Base-by-base conservation (phyloP, 2,888 invertebrate species). In the Prenolepis imparis region DNA sequence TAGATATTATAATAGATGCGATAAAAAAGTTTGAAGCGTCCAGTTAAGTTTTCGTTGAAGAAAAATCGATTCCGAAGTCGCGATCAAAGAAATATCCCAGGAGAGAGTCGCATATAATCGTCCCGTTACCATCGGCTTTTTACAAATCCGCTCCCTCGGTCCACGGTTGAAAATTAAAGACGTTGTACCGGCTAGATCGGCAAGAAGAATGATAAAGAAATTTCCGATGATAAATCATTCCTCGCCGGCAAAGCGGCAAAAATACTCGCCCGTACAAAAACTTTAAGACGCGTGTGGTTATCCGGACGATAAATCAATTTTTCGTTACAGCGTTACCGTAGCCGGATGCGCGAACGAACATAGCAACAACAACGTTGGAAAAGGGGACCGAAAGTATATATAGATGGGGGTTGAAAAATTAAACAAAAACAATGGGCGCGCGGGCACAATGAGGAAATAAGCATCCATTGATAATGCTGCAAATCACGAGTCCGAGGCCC, bases 391-490 rank as follows among this genome's bases (percentile, higher is more conserved):
- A 86, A 84, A 75, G 73, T 63, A 66, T 52, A n/a, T 70, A n/a
- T 66, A 64, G 44, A 77, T 68, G 87, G 81, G 85, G 85, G 86
- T 75, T 89, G 88, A 90, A 88, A 91, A 88, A 90, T 89, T 87
- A 88, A 92, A 91, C 83, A 90, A 90, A 91, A 90, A 92, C 89
- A 87, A 89, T 86, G 73, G 86, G 86, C 86, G 81, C 73, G 81
- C 73, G 61, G 77, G 73, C 64, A 93, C 91, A 91, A 91, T 90
- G 90, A 89, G 74, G 85, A 90, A 90, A 90, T 91, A 91, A 91
- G 90, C 90, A 91, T 90, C 85, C 87, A 87, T 89, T 87, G 90
- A 92, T 90, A 92, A 89, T 86, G 90, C 85, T 55, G 84, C 89
- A 90, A 91, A 93, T 92, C 92, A 87, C 86, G 87, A 92, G 87